These are phyloP conservation scores for Geothlypis trichas DNA, from an alignment of 2,113 vertebrate genomes.

Conservation along the genomic window DNA sequence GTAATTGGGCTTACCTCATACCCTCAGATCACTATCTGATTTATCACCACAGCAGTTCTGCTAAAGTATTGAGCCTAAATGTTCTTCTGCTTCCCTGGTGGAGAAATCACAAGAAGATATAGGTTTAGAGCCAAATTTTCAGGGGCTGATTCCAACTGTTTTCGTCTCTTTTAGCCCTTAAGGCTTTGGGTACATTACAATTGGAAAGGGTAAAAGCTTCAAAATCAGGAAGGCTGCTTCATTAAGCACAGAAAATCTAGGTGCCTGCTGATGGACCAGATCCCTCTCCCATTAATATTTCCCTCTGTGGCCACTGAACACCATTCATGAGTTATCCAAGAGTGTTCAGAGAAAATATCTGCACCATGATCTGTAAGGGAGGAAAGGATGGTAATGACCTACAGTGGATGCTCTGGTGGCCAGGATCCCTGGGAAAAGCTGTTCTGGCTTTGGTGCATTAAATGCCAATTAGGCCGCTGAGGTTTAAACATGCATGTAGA, in stretches of 20 bases:
- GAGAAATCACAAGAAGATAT: background rate
- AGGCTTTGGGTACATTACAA: background rate
- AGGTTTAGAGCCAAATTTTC: conserved; percentile 7
- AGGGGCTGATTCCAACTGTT: background rate
- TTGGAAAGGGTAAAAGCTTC: background rate
- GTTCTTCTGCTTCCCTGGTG: background rate
- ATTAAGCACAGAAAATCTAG: background rate
- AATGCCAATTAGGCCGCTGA: background rate
- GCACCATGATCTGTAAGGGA: background rate
- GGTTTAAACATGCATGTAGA: background rate
- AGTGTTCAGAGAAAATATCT: background rate
- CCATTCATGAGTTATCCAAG: background rate
- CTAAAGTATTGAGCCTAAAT: conserved; percentile 4
- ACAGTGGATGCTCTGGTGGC: background rate
- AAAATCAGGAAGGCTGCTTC: background rate
- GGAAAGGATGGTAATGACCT: background rate
- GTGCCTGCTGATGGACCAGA: background rate
- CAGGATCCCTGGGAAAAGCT: background rate
- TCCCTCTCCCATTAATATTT: background rate
- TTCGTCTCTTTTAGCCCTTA: background rate
- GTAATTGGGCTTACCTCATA: conserved; percentile 55
- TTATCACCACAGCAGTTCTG: conserved; percentile 23
- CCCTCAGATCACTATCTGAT: conserved; percentile 49
- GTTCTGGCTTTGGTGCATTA: background rate
- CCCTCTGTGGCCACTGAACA: background rate